phyloP scores from a whole-genome alignment of 2,888 invertebrate genomes.

The Hemaris fuciformis region DNA sequence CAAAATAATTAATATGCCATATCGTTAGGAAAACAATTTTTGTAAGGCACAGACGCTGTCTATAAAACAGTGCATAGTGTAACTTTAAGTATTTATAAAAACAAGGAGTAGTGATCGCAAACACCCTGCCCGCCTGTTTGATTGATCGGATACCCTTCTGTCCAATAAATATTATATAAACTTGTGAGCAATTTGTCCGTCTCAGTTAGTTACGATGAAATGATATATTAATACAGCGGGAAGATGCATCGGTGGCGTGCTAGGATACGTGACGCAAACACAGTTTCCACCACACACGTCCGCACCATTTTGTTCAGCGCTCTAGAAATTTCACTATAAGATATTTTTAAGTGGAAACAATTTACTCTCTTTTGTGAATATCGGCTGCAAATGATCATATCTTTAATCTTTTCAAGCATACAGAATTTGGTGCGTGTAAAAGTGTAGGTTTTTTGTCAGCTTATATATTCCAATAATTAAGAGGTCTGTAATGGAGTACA shows the following conservation, averaged over 20 bases:
- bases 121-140: constrained; percentile 32
- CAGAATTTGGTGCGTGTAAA: too few relatives aligned
- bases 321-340: not conserved
- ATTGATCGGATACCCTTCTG: constrained; percentile 68
- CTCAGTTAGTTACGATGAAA: constrained; percentile 67
- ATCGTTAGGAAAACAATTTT: too few relatives aligned
- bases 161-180: constrained; percentile 76
- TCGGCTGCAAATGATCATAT: not conserved
- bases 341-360: not conserved
- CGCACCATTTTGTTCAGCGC: not conserved
- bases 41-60: too few relatives aligned
- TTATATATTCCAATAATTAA: too few relatives aligned
- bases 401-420: too few relatives aligned
- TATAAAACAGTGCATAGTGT: not conserved
- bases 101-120: not conserved
- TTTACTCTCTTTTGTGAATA: not conserved
- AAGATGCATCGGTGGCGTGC: constrained; percentile 43
- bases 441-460: too few relatives aligned
- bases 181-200: constrained; percentile 68
- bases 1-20: too few relatives aligned
- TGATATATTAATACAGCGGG: constrained; percentile 66
- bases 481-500: too few relatives aligned
- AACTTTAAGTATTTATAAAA: not conserved
- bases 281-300: not conserved
- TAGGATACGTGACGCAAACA: constrained; percentile 10